Evolutionary conservation across 2,888 invertebrate species (phyloP).

Genomic region (Sminthurides aquaticus): DNA sequence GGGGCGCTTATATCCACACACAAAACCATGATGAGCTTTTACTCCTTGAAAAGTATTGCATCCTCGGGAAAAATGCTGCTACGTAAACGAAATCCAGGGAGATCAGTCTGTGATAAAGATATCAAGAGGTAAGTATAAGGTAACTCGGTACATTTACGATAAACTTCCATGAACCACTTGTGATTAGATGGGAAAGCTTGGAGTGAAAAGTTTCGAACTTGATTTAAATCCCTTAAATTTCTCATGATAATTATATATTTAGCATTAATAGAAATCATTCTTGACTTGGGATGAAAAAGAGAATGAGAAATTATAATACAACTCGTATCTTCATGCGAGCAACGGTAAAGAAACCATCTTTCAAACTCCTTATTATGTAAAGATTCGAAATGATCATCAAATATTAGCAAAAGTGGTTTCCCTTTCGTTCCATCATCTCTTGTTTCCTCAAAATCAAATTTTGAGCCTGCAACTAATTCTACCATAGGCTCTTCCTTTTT

Average conservation of each 20-base stretch:
- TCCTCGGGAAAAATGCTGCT: background rate
- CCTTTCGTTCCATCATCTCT: background rate
- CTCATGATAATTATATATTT: background rate
- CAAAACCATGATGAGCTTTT: background rate
- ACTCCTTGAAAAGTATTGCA: background rate
- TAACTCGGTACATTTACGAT: background rate
- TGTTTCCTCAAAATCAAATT: background rate
- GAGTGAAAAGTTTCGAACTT: background rate
- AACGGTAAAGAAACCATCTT: background rate
- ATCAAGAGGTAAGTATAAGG: background rate
- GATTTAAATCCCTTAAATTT: background rate
- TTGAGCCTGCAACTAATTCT: background rate
- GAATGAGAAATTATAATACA: background rate
- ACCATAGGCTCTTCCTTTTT: background rate
- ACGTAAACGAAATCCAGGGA: background rate
- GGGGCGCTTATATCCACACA: background rate
- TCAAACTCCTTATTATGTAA: background rate
- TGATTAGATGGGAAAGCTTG: background rate
- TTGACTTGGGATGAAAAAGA: background rate
- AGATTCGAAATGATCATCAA: background rate
- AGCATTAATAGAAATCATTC: background rate
- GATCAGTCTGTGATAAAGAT: background rate
- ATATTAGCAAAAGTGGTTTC: background rate
- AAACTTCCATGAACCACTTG: background rate
- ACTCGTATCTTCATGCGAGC: background rate